Evolutionary conservation across 2,113 vertebrate species (phyloP).

Genomic region (Osmerus eperlanus): DNA sequence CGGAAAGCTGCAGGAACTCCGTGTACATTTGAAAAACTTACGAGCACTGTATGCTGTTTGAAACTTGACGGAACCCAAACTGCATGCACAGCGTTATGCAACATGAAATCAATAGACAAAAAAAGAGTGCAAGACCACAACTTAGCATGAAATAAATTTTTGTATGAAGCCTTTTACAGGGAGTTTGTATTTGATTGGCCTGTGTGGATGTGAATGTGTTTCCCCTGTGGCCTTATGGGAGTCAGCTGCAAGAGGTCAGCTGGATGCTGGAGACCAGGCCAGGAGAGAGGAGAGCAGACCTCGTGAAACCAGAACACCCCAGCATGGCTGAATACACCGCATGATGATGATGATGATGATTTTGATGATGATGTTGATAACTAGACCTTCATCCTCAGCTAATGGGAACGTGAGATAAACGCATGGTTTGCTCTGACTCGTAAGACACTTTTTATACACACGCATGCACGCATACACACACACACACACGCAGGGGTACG

Average conservation of each 20-base stretch:
- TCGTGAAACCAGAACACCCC: constrained; percentile 18
- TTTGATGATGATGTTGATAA: constrained; percentile 34
- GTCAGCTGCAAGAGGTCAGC: too few species aligned
- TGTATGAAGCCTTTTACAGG: constrained; percentile 66
- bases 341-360: constrained; percentile 38
- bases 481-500: not conserved
- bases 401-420: constrained; percentile 15
- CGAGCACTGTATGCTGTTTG: constrained; percentile 86
- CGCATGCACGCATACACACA: not conserved
- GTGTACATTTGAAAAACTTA: constrained; percentile 73
- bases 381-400: constrained; percentile 29
- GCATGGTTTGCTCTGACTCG: constrained; percentile 36
- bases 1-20: constrained; percentile 66
- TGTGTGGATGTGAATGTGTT: constrained; percentile 17
- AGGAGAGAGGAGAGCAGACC: constrained; percentile 12
- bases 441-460: constrained; percentile 14
- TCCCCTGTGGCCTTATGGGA: not conserved
- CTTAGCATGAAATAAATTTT: constrained; percentile 94
- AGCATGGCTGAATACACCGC: constrained; percentile 49
- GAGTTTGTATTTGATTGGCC: constrained; percentile 33
- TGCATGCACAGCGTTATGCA: constrained; percentile 95
- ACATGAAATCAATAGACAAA: constrained; percentile 54
- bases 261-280: constrained; percentile 23
- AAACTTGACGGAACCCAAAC: constrained; percentile 73
- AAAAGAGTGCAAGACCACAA: constrained; percentile 50